Percentiles rank a stretch among this genome's conserved stretches.
phyloP scores from a whole-genome alignment of 2,888 invertebrate species.

The Luffia ferchaultella region DNA sequence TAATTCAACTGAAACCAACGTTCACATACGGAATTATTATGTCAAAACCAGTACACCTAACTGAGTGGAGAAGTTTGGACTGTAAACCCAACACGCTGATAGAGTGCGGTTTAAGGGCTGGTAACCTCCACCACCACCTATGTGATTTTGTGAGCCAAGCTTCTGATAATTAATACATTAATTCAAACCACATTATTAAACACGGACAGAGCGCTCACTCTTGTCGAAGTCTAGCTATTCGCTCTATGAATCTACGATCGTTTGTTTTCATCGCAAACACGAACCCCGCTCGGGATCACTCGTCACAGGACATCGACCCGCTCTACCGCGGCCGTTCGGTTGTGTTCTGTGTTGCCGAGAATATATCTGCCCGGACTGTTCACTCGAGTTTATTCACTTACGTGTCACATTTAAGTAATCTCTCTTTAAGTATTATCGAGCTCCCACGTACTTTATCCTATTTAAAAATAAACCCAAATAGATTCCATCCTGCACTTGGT shows the following conservation, averaged over 20 bases:
- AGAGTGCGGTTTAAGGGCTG: no score
- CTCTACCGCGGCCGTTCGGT: conserved; percentile 5
- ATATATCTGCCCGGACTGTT: no score
- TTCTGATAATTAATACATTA: conserved; percentile 2
- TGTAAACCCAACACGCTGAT: no score
- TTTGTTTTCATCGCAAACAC: conserved; percentile 1
- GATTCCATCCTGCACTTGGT: no score
- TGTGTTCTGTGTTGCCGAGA: no score
- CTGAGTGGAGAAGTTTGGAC: no score
- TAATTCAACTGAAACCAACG: no score
- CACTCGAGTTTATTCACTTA: neutral
- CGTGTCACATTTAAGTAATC: neutral
- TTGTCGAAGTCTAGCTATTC: neutral
- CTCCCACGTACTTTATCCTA: no score
- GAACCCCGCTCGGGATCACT: conserved; percentile 4
- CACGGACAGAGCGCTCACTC: neutral
- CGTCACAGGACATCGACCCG: conserved; percentile 9
- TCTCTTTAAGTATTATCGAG: conserved; percentile 1
- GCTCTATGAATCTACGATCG: neutral
- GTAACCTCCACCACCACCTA: no score
- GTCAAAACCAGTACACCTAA: no score
- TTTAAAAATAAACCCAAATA: no score
- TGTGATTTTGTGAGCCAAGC: neutral
- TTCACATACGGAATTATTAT: no score
- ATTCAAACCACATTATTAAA: neutral